Percentiles rank a stretch among this genome's conserved stretches.
These are phyloP conservation scores for Kryptolebias marmoratus DNA, from an alignment of 2,113 vertebrate genomes.

Conservation along the genomic window DNA sequence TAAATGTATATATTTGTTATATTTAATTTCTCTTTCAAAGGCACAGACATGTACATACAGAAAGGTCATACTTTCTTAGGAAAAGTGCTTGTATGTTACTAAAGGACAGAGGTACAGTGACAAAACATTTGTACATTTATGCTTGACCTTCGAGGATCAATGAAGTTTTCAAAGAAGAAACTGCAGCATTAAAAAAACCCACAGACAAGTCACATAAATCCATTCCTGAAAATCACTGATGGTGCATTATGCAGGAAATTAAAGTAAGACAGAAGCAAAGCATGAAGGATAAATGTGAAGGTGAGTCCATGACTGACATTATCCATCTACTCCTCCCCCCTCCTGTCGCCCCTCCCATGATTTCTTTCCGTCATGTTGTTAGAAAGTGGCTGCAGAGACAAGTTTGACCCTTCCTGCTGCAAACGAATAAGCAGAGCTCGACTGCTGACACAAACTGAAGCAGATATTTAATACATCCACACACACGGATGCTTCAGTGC, in stretches of 20 bases:
- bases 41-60: not conserved
- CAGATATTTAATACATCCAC: not conserved
- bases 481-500: not conserved
- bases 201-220: not conserved
- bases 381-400: not conserved
- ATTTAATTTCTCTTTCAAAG: not conserved
- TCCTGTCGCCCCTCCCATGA: not conserved
- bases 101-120: too few relatives aligned
- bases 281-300: constrained; percentile 16
- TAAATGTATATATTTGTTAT: too few relatives aligned
- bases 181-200: not conserved
- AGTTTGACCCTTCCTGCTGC: not conserved
- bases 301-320: constrained; percentile 14
- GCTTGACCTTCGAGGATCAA: constrained; percentile 28
- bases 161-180: not conserved
- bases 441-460: constrained; percentile 7
- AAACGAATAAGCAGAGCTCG: constrained; percentile 4
- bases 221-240: constrained; percentile 9
- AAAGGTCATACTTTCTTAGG: not conserved
- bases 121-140: too few relatives aligned
- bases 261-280: not conserved
- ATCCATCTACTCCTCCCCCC: constrained; percentile 8
- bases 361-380: constrained; percentile 6
- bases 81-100: too few relatives aligned
- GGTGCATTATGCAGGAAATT: constrained; percentile 3